These are phyloP conservation scores for Recurvirostra avosetta DNA, from an alignment of 2,113 vertebrate genomes.

Conservation along the genomic window DNA sequence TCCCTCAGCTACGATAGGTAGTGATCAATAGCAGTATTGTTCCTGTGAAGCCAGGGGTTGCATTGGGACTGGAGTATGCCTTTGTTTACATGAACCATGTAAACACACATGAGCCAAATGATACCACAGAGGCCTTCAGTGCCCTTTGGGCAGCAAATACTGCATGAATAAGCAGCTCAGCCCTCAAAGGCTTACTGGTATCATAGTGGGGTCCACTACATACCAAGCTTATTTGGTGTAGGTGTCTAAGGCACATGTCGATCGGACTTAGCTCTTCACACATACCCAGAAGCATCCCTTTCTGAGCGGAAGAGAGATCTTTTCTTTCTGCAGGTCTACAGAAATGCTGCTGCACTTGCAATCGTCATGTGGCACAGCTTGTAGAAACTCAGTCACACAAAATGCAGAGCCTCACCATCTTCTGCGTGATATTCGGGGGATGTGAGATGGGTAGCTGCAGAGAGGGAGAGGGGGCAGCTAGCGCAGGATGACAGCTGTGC, in stretches of 20 bases:
- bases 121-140: not conserved
- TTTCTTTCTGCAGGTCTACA: not conserved
- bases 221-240: accelerated
- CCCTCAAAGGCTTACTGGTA: not conserved
- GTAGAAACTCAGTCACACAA: not conserved
- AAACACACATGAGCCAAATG: not conserved
- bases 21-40: not conserved
- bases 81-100: not conserved
- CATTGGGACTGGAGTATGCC: not conserved
- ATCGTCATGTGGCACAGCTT: not conserved
- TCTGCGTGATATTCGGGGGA: not conserved
- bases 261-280: not conserved
- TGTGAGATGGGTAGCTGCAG: not conserved
- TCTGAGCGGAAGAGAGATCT: not conserved
- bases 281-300: not conserved
- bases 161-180: not conserved
- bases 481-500: not conserved
- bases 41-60: not conserved
- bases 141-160: not conserved
- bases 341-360: not conserved
- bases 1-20: not conserved
- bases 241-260: not conserved
- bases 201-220: not conserved
- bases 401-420: not conserved
- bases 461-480: not conserved